A percentile compares a stretch with the other conserved stretches of the same genome.
Conservation (phyloP, 2,888 invertebrate species). For the Polyploca ridens region DNA sequence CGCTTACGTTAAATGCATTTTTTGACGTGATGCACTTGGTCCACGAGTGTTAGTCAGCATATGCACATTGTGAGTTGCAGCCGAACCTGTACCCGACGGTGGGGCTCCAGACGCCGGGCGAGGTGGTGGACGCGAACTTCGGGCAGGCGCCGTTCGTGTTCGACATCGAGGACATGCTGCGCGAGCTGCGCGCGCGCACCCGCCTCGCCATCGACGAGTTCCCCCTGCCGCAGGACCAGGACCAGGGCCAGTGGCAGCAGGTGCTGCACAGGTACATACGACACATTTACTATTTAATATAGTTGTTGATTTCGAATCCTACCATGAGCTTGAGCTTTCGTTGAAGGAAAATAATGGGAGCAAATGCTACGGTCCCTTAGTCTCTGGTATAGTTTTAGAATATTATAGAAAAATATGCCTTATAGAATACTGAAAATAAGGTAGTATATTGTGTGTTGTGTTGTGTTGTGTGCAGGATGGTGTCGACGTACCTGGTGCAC, state of each 20-base stretch:
- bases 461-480: conserved; percentile 90
- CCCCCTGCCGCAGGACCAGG: conserved; percentile 93
- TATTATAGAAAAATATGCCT: too few relatives aligned
- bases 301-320: too few relatives aligned
- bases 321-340: too few relatives aligned
- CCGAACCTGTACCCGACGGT: conserved; percentile 98
- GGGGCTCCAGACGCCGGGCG: conserved; percentile 98
- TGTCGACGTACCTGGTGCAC: conserved; percentile 98
- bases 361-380: too few relatives aligned
- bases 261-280: conserved; percentile 92
- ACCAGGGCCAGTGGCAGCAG: conserved; percentile 96
- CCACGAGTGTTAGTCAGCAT: not conserved
- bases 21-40: too few relatives aligned
- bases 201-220: conserved; percentile 93
- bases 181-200: conserved; percentile 93
- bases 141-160: conserved; percentile 98
- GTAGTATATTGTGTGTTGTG: not conserved
- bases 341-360: too few relatives aligned
- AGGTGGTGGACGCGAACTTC: conserved; percentile 99
- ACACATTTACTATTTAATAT: too few relatives aligned
- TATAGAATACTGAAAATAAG: too few relatives aligned
- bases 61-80: conserved; percentile 73
- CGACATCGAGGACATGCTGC: conserved; percentile 98
- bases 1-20: too few relatives aligned
- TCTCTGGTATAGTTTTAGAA: too few relatives aligned